Percentiles rank a stretch among this genome's conserved stretches.
These are phyloP conservation scores for Stomatorhinus walkeri DNA, from an alignment of 2,797 vertebrate genomes.

Conservation along the genomic window DNA sequence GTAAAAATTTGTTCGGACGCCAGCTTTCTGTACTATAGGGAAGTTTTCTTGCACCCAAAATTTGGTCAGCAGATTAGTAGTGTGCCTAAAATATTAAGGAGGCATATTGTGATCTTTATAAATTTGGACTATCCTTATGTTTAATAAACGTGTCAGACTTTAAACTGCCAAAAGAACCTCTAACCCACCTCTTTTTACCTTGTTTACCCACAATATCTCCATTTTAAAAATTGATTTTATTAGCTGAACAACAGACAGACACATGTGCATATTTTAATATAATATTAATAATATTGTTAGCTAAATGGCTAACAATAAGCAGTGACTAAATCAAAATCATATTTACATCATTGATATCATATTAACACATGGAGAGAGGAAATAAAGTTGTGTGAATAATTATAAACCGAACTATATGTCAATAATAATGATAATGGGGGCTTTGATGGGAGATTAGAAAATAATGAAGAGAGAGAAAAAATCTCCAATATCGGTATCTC, in stretches of 20 bases:
- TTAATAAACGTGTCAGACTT: not conserved
- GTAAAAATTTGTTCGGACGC: not conserved
- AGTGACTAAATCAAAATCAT: not conserved
- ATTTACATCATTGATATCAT: not conserved
- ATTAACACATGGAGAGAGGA: not conserved
- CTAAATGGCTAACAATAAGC: not conserved
- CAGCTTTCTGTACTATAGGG: not conserved
- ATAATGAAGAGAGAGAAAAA: not conserved
- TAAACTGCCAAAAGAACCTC: not conserved
- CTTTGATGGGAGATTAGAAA: not conserved
- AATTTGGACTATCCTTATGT: not conserved
- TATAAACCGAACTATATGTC: not conserved
- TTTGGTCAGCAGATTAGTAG: not conserved
- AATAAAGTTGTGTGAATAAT: not conserved
- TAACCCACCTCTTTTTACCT: not conserved
- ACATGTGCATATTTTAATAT: not conserved
- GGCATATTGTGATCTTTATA: not conserved
- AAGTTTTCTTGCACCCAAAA: not conserved
- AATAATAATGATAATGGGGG: not conserved
- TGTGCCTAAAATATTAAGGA: not conserved
- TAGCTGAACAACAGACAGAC: not conserved
- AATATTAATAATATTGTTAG: no score
- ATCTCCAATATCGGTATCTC: not conserved
- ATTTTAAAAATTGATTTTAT: not conserved
- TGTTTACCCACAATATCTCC: not conserved